phyloP scores from a whole-genome alignment of 1,140 invertebrate species.

The Heliothis subflexa region DNA sequence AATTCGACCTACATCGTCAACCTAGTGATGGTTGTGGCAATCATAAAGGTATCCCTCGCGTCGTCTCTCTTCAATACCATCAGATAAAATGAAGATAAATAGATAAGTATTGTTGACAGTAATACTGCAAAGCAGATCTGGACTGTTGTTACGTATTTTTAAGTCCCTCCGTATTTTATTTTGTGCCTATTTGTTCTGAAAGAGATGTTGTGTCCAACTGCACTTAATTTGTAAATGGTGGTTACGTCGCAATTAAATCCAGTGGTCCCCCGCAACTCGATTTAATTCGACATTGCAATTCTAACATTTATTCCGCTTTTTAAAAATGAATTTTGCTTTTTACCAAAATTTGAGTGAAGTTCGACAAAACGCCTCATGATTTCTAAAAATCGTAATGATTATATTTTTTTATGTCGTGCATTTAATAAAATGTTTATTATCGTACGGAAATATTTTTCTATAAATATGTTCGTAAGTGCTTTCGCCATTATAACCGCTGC shows the following conservation, averaged over 20 bases:
- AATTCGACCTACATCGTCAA: slow-evolving; percentile 86
- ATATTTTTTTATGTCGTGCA: slow-evolving; percentile 52
- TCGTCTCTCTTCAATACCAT: slow-evolving; percentile 84
- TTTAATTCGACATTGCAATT: slow-evolving; percentile 68
- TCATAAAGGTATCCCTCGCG: slow-evolving; percentile 82
- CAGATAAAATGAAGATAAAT: slow-evolving; percentile 82
- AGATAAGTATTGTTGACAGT: slow-evolving; percentile 84
- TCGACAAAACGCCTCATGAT: slow-evolving; percentile 76
- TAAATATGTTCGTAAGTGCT: slow-evolving; percentile 48
- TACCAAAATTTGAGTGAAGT: slow-evolving; percentile 82
- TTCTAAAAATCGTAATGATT: slow-evolving; percentile 39
- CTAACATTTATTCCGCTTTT: slow-evolving; percentile 69
- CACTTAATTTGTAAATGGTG: slow-evolving; percentile 85
- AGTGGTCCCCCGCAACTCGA: slow-evolving; percentile 52
- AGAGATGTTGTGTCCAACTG: slow-evolving; percentile 85
- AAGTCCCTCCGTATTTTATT: slow-evolving; percentile 75
- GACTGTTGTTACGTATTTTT: slow-evolving; percentile 85
- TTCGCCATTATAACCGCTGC: slow-evolving; percentile 44
- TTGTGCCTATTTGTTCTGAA: slow-evolving; percentile 56
- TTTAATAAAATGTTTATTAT: slow-evolving; percentile 46
- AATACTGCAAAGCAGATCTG: slow-evolving; percentile 83
- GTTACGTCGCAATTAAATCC: slow-evolving; percentile 68
- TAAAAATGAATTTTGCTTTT: slow-evolving; percentile 71
- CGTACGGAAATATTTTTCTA: slow-evolving; percentile 55
- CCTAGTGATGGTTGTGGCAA: slow-evolving; percentile 83